Evolutionary conservation across 2,888 invertebrate genomes (phyloP).

Genomic region (Physocephala rufipes): DNA sequence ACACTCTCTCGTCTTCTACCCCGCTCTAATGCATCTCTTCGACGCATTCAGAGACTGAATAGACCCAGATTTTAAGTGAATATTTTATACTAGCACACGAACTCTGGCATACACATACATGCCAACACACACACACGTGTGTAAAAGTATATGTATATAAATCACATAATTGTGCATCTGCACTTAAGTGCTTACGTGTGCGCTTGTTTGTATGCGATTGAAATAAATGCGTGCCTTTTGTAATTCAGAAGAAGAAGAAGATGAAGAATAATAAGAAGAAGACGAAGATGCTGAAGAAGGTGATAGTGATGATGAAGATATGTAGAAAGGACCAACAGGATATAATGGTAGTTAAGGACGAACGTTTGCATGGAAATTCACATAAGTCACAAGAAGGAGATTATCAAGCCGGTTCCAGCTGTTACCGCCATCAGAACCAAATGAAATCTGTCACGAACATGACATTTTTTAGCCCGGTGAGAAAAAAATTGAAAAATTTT

Average conservation of each 20-base stretch:
- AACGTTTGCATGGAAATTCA: too few species aligned
- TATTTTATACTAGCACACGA: slow-evolving; percentile 18
- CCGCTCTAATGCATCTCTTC: neutral
- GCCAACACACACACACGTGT: slow-evolving; percentile 12
- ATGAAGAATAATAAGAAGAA: neutral
- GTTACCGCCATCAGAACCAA: slow-evolving; percentile 32
- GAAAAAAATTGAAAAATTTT: neutral
- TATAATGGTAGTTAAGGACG: too few species aligned
- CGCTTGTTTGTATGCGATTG: slow-evolving; percentile 4
- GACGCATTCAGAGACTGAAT: neutral
- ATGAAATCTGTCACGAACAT: slow-evolving; percentile 59
- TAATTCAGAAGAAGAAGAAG: neutral
- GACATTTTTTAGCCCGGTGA: slow-evolving; percentile 51
- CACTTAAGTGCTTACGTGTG: neutral
- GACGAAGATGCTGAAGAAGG: neutral
- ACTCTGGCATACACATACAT: too few species aligned
- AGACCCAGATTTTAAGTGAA: neutral
- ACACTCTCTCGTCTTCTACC: too few species aligned
- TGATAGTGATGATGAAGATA: neutral
- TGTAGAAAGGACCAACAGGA: neutral
- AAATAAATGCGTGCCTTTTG: slow-evolving; percentile 26
- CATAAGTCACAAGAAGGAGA: too few species aligned
- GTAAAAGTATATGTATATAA: slow-evolving; percentile 2
- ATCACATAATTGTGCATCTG: slow-evolving; percentile 2
- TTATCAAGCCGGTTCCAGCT: slow-evolving; percentile 12